These are phyloP conservation scores for Uropetala carovei DNA, from an alignment of 2,888 invertebrate species.

Conservation along the genomic window DNA sequence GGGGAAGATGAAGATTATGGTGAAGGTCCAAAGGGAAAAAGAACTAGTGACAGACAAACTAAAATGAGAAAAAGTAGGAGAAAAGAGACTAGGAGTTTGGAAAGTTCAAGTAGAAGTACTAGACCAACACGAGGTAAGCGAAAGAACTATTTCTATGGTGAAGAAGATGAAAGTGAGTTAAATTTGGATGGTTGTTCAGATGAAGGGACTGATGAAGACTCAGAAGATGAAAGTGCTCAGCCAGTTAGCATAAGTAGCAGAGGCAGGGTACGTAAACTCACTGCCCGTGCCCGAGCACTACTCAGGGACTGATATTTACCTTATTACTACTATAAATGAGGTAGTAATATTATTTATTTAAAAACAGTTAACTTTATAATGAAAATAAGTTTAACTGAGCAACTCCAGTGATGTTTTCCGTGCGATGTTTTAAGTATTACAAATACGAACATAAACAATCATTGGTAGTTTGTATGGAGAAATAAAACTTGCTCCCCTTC, in stretches of 20 bases:
- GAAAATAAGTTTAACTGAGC: conserved; percentile 21
- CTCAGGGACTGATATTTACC: conserved; percentile 74
- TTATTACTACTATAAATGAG: conserved; percentile 60
- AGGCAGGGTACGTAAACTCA: conserved; percentile 89
- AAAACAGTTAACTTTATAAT: conserved; percentile 18
- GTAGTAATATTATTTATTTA: conserved; percentile 60
- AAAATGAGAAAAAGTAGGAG: conserved; percentile 70
- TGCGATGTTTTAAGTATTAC: conserved; percentile 22
- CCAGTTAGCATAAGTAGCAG: conserved; percentile 84
- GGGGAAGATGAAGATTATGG: conserved; percentile 69
- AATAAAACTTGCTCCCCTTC: conserved; percentile 56
- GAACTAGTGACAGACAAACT: conserved; percentile 76
- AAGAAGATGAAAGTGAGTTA: conserved; percentile 71
- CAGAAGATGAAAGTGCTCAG: conserved; percentile 68
- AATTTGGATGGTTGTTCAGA: conserved; percentile 68
- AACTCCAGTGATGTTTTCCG: conserved; percentile 51
- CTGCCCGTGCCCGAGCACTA: conserved; percentile 86
- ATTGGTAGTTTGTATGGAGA: conserved; percentile 38
- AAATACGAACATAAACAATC: conserved; percentile 37
- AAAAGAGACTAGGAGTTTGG: conserved; percentile 69
- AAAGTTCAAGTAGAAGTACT: conserved; percentile 72
- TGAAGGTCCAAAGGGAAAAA: conserved; percentile 66
- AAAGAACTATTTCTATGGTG: conserved; percentile 66
- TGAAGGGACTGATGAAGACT: conserved; percentile 69
- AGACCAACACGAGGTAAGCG: conserved; percentile 53